A percentile compares a stretch with the other conserved stretches of the same genome.
phyloP scores from a whole-genome alignment of 2,113 vertebrate species.

The Pogona vitticeps region DNA sequence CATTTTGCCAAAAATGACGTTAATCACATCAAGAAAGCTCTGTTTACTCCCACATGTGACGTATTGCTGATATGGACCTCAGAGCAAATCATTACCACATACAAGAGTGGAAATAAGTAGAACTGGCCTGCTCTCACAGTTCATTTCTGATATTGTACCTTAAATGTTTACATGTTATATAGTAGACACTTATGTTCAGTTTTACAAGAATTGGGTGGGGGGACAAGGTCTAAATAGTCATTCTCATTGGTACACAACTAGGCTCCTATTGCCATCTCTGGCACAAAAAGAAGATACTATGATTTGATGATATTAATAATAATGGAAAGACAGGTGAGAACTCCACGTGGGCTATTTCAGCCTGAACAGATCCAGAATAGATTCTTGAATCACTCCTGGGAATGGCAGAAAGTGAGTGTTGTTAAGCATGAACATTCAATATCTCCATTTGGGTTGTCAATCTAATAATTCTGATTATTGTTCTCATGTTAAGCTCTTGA shows the following conservation, averaged over 20 bases:
- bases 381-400: not conserved
- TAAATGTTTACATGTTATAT: not conserved
- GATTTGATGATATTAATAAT: not conserved
- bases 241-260: not conserved
- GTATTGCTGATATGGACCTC: constrained; percentile 5
- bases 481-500: not conserved
- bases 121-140: not conserved
- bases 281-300: not conserved
- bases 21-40: not conserved
- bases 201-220: not conserved
- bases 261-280: not conserved
- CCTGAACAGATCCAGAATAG: not conserved
- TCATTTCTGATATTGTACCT: not conserved
- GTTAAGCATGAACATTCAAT: not conserved
- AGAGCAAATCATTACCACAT: constrained; percentile 3
- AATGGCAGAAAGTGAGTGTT: not conserved
- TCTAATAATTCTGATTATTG: constrained; percentile 24
- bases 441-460: not conserved
- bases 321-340: not conserved
- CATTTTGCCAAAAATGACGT: constrained; percentile 9
- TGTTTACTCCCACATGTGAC: not conserved
- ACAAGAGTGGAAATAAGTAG: not conserved
- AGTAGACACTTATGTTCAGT: not conserved
- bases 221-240: not conserved
- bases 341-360: not conserved